phyloP scores from a whole-genome alignment of 2,797 vertebrate species.

The Crax fasciolata region DNA sequence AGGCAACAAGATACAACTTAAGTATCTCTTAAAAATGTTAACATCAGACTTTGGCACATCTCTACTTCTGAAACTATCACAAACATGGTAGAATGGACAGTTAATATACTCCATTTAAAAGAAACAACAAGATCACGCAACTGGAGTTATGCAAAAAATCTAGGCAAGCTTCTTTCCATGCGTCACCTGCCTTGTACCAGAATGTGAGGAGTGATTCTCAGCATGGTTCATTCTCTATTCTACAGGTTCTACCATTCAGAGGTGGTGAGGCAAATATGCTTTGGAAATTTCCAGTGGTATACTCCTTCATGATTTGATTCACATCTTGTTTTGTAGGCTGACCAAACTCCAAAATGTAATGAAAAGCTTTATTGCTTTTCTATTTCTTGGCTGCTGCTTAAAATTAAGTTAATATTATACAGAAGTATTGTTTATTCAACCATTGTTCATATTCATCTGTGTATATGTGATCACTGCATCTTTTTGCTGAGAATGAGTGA shows the following conservation, averaged over 20 bases:
- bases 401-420: not conserved
- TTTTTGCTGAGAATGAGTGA: not conserved
- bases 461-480: not conserved
- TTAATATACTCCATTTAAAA: not conserved
- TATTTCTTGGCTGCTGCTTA: not conserved
- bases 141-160: rapidly evolving
- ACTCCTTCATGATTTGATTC: rapidly evolving
- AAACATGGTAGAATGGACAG: not conserved
- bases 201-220: not conserved
- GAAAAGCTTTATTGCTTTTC: not conserved
- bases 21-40: not conserved
- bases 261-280: rapidly evolving
- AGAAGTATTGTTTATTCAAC: not conserved
- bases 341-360: not conserved
- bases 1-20: not conserved
- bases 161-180: not conserved
- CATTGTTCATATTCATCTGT: not conserved
- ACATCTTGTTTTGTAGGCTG: not conserved
- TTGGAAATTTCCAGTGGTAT: rapidly evolving
- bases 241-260: rapidly evolving
- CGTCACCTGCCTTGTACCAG: not conserved
- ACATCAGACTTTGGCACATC: not conserved
- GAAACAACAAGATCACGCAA: not conserved
- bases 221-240: rapidly evolving
- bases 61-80: not conserved